These are phyloP conservation scores for Hemiprocne comata DNA, from an alignment of 2,113 vertebrate genomes.

Conservation along the genomic window DNA sequence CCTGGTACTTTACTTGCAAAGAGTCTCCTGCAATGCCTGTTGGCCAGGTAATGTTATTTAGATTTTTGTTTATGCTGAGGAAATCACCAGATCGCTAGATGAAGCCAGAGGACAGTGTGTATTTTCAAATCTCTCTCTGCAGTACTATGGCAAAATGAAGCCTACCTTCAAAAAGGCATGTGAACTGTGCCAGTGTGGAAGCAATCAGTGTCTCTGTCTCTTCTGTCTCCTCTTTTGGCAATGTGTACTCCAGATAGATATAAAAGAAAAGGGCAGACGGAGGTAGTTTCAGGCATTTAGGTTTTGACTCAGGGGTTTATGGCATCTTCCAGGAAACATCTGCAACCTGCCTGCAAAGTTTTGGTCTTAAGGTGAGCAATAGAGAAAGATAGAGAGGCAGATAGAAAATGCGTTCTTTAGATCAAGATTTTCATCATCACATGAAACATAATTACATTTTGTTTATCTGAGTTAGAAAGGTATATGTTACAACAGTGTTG, in stretches of 20 bases:
- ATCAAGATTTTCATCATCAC: not conserved
- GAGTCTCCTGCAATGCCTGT: not conserved
- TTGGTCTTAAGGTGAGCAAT: not conserved
- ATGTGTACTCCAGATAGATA: not conserved
- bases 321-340: not conserved
- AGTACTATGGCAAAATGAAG: not conserved
- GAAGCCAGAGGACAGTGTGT: accelerated
- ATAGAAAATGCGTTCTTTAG: not conserved
- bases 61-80: not conserved
- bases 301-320: not conserved
- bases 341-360: not conserved
- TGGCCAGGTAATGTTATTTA: not conserved
- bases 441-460: not conserved
- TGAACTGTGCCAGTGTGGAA: accelerated
- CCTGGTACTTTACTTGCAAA: not conserved
- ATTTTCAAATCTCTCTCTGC: not conserved
- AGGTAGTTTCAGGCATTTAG: not conserved
- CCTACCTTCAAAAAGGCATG: not conserved
- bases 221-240: not conserved
- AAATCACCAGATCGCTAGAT: not conserved
- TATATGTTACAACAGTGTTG: not conserved
- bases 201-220: not conserved
- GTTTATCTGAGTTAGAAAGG: not conserved
- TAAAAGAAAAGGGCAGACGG: not conserved
- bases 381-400: not conserved